Conservation (phyloP, 2,113 vertebrate genomes). For the Trichechus manatus region DNA sequence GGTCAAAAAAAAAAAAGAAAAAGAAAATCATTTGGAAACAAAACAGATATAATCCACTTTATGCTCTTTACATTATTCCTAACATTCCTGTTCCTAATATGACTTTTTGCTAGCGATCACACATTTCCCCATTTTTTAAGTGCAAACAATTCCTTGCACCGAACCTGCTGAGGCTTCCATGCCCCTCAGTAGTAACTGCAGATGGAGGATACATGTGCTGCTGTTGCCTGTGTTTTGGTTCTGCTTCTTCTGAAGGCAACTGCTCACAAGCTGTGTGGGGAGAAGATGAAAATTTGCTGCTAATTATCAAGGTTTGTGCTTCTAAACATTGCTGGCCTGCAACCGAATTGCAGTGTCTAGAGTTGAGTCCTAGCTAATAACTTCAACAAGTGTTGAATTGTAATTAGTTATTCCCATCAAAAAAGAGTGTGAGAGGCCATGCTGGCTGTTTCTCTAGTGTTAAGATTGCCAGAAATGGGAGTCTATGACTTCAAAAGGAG, state of each 20-base stretch:
- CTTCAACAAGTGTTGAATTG: slow-evolving; percentile 42
- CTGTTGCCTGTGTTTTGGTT: slow-evolving; percentile 62
- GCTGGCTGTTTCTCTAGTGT: not conserved
- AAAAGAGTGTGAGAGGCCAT: not conserved
- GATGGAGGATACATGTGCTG: not conserved
- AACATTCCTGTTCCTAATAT: not conserved
- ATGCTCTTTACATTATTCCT: slow-evolving; percentile 16
- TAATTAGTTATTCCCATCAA: slow-evolving; percentile 72
- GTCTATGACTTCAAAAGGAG: not conserved
- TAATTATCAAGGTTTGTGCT: slow-evolving; percentile 68
- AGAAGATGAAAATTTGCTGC: slow-evolving; percentile 64
- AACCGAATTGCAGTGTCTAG: slow-evolving; percentile 66
- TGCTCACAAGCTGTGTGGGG: slow-evolving; percentile 53
- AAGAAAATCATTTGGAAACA: not conserved
- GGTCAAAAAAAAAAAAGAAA: not conserved
- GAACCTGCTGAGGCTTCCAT: slow-evolving; percentile 7
- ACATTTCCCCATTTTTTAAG: slow-evolving; percentile 16
- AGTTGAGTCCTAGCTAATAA: slow-evolving; percentile 64
- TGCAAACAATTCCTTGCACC: slow-evolving; percentile 4
- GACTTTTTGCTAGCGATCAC: slow-evolving; percentile 17
- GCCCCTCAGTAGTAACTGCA: slow-evolving; percentile 44
- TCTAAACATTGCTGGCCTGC: slow-evolving; percentile 52
- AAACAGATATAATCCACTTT: not conserved
- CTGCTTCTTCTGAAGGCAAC: slow-evolving; percentile 11
- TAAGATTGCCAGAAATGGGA: not conserved